These are phyloP conservation scores for Molorchus minor DNA, from an alignment of 2,888 invertebrate species.

Conservation along the genomic window DNA sequence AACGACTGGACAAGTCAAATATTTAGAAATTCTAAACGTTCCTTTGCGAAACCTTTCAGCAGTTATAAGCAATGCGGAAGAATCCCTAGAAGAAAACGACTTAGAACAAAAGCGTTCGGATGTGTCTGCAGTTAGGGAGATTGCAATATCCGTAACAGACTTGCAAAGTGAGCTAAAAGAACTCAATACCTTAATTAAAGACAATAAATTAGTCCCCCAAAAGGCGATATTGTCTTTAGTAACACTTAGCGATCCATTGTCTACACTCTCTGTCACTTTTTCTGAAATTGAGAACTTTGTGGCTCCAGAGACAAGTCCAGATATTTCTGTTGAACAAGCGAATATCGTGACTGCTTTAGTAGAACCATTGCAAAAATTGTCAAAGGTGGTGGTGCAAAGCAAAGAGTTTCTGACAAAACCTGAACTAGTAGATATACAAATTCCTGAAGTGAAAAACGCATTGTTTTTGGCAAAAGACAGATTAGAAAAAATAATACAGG, in stretches of 20 bases:
- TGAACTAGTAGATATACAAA: constrained; percentile 32
- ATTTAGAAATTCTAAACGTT: constrained; percentile 22
- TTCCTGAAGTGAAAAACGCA: constrained; percentile 35
- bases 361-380: constrained; percentile 33
- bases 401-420: constrained; percentile 22
- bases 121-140: not conserved
- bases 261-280: constrained; percentile 1
- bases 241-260: not conserved
- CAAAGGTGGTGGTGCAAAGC: constrained; percentile 18
- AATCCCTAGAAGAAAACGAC: constrained; percentile 5
- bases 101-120: constrained; percentile 4
- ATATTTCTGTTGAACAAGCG: constrained; percentile 10
- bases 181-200: not conserved
- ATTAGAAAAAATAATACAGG: constrained; percentile 29
- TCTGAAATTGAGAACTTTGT: not conserved
- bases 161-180: constrained; percentile 1
- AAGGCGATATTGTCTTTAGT: not conserved
- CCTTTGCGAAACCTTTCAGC: constrained; percentile 32
- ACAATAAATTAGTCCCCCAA: not conserved
- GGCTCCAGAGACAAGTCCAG: not conserved
- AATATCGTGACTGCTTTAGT: not conserved
- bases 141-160: not conserved
- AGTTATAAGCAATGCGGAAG: constrained; percentile 26
- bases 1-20: not conserved
- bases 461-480: constrained; percentile 21